Evolutionary conservation across 2,113 vertebrate genomes (phyloP), one percentile per base, ranked within the genome.

Genomic region (Lichenostomus cassidix): DNA sequence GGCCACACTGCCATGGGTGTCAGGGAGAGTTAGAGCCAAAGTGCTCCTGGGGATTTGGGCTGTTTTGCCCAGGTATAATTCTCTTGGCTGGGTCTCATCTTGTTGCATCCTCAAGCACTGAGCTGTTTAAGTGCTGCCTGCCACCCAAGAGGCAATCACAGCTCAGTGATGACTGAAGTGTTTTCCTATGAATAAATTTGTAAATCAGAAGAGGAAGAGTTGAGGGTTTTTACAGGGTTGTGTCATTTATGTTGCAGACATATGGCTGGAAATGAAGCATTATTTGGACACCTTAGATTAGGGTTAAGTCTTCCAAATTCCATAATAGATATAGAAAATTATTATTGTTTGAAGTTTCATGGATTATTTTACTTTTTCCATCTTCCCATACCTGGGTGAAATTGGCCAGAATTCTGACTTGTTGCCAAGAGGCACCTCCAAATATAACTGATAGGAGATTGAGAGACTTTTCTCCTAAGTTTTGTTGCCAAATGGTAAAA

Each of bases 111-210:
- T 85, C 39, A 39, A 87, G 76, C 59, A 33, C 37, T n/a, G 52
- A 85, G 85, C 44, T 35, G 76, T 76, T 46, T 3, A 73, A 90
- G 46, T 47, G 53, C 50, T 87, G 67, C 55, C 77, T 94, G 87
- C 81, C 73, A 95, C 58, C 62, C 42, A 55, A 76, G 89, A 83
- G n/a, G 78, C 70, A 95, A 85, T 95, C 50, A 80, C 58, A 83
- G 39, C 55, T 92, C 67, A 33, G 69, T 60, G 90, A 89, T 73
- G 60, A 56, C 76, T 89, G 69, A 89, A 95, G 75, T 87, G 65
- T 83, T 95, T 94, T 85, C 68, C 59, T 67, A 35, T 42, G 78
- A 80, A 79, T 91, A 88, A 76, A 92, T 87, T 33, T 70, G 21
- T 83, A 89, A 92, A 82, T 87, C 56, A 68, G 27, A 87, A 64